Conservation (phyloP, 2,113 vertebrate genomes). For the Sula dactylatra region DNA sequence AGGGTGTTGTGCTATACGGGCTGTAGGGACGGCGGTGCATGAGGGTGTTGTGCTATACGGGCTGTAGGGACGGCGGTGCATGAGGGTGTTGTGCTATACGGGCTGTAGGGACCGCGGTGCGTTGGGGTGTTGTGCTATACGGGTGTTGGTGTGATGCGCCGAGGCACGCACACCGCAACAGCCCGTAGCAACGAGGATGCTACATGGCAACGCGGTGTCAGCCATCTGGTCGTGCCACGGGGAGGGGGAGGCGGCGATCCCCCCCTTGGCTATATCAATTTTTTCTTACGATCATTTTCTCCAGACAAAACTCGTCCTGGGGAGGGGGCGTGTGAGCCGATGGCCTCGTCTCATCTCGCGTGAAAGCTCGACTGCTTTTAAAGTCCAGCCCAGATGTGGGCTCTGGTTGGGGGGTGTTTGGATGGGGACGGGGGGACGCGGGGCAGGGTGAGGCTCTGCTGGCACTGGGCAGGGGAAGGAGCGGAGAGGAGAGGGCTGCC, state of each 20-base stretch:
- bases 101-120: background rate
- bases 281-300: background rate
- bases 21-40: accelerated
- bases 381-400: background rate
- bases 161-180: background rate
- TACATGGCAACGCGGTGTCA: background rate
- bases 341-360: accelerated
- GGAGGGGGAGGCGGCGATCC: background rate
- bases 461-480: background rate
- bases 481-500: background rate
- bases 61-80: no score
- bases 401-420: background rate
- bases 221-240: background rate
- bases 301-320: background rate
- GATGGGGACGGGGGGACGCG: no score
- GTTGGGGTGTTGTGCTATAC: background rate
- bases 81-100: background rate
- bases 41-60: background rate
- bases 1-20: no score
- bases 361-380: background rate
- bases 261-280: background rate
- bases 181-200: constrained; percentile 16
- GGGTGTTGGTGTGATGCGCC: background rate
- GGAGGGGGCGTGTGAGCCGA: background rate
- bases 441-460: background rate